phyloP scores from a whole-genome alignment of 1,140 invertebrate species.

The Cherax destructor region DNA sequence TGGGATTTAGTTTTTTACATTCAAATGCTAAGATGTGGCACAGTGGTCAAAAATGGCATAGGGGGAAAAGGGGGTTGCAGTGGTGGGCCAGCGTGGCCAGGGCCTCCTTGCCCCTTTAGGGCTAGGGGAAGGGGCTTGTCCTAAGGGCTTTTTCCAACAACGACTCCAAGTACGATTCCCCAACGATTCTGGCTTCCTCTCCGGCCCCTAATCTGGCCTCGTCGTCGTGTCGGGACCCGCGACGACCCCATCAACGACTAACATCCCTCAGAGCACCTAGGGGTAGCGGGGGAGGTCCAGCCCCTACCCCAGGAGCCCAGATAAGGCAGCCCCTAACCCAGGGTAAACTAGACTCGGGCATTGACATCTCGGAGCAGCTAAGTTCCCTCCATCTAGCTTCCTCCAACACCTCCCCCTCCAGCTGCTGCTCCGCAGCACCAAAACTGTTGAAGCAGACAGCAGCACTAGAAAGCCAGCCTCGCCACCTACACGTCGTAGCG shows the following conservation, averaged over 20 bases:
- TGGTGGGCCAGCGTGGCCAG: neutral
- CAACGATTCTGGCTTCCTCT: slow-evolving; percentile 80
- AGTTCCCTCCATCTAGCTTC: slow-evolving; percentile 67
- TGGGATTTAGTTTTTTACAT: slow-evolving; percentile 29
- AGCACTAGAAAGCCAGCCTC: neutral
- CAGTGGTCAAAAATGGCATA: slow-evolving; percentile 42
- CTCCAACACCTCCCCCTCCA: slow-evolving; percentile 70
- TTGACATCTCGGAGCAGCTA: slow-evolving; percentile 70
- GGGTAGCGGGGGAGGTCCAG: neutral
- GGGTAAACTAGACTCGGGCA: slow-evolving; percentile 62
- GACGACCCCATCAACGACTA: slow-evolving; percentile 33
- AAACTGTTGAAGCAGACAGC: slow-evolving; percentile 25
- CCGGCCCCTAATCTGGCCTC: slow-evolving; percentile 77
- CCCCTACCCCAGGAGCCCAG: neutral
- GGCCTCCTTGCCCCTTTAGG: neutral
- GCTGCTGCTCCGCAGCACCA: slow-evolving; percentile 25
- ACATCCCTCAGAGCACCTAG: neutral
- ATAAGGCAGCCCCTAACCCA: neutral
- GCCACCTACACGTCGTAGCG: slow-evolving; percentile 73
- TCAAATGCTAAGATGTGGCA: slow-evolving; percentile 63
- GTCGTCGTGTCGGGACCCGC: slow-evolving; percentile 73
- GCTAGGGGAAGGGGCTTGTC: slow-evolving; percentile 27
- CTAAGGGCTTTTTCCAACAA: slow-evolving; percentile 7
- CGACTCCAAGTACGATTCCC: slow-evolving; percentile 73
- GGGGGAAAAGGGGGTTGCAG: slow-evolving; percentile 14